Evolutionary conservation across 2,113 vertebrate species (phyloP).

Genomic region (Aramus guarauna): DNA sequence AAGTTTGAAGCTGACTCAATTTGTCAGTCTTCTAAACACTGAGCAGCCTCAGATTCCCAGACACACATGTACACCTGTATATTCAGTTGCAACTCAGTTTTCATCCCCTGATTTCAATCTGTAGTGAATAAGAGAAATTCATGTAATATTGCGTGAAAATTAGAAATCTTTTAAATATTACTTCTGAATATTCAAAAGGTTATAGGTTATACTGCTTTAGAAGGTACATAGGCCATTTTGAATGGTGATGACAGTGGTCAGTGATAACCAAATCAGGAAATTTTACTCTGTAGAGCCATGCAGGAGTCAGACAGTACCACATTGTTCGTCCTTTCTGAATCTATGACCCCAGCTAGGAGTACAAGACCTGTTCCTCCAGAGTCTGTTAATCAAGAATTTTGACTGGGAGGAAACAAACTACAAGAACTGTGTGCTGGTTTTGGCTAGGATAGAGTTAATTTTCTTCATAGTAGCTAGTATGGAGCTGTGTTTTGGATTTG

Average conservation of each 20-base stretch:
- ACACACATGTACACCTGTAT: accelerated
- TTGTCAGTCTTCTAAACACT: not conserved
- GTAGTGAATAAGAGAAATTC: not conserved
- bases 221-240: not conserved
- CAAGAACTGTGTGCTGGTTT: not conserved
- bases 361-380: not conserved
- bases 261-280: not conserved
- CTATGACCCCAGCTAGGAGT: not conserved
- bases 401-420: not conserved
- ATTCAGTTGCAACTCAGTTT: not conserved
- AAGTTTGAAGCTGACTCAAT: not conserved
- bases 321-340: not conserved
- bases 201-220: not conserved
- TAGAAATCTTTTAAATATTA: not conserved
- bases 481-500: too few relatives aligned
- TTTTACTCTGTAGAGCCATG: not conserved
- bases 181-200: not conserved
- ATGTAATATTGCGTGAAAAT: not conserved
- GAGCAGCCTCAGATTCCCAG: not conserved
- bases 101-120: not conserved
- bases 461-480: too few relatives aligned
- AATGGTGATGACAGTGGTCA: not conserved
- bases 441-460: too few relatives aligned
- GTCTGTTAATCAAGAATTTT: not conserved
- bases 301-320: not conserved